These are phyloP conservation scores for Mareca strepera DNA, from an alignment of 2,797 vertebrate genomes.

Conservation along the genomic window DNA sequence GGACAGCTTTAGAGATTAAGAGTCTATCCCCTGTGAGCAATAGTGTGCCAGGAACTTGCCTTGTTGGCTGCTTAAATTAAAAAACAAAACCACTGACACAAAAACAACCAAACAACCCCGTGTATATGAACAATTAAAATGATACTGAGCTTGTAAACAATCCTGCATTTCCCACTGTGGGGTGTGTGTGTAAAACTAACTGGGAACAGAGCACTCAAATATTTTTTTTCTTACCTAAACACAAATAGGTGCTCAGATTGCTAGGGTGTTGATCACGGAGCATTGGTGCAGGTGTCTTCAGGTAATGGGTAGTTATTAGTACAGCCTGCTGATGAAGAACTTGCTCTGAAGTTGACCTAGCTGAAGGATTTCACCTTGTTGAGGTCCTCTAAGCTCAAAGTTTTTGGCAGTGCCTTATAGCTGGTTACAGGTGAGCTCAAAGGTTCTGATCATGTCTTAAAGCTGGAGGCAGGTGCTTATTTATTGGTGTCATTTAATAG, in stretches of 20 bases:
- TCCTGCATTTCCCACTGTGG: background rate
- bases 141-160: background rate
- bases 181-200: background rate
- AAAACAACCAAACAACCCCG: accelerated
- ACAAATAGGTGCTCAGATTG: background rate
- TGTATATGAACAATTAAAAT: background rate
- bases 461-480: background rate
- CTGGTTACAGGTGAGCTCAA: background rate
- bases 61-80: background rate
- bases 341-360: background rate
- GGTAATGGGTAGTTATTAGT: background rate
- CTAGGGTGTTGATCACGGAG: background rate
- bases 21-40: background rate
- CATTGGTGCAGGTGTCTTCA: background rate
- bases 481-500: background rate
- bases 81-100: background rate
- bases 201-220: background rate
- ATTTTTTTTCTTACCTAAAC: background rate
- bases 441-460: background rate
- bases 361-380: background rate
- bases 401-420: background rate
- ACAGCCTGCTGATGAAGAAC: background rate
- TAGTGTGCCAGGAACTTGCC: background rate
- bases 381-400: background rate
- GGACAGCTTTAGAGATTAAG: background rate